These are phyloP conservation scores for Tachina grossa DNA, from an alignment of 2,888 invertebrate species.

Conservation along the genomic window DNA sequence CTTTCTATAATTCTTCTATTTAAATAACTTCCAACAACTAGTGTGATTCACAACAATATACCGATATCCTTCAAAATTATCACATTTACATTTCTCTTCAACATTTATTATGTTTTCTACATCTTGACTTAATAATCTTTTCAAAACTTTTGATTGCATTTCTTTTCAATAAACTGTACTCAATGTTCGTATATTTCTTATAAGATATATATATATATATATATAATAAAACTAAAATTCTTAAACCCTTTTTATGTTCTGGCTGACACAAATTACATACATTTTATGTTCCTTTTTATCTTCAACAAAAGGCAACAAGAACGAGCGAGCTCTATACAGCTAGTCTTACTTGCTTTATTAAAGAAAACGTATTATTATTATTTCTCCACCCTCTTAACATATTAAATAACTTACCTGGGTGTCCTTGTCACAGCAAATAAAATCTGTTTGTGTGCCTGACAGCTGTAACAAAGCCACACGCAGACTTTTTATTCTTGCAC, in stretches of 20 bases:
- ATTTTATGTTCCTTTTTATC: neutral
- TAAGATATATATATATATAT: too few species aligned
- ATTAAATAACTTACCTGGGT: conserved; percentile 37
- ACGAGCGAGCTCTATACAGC: neutral
- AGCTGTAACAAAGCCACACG: too few species aligned
- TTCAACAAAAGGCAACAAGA: conserved; percentile 7
- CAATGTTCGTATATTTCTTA: neutral
- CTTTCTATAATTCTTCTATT: neutral
- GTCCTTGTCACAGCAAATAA: conserved; percentile 37
- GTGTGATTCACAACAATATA: too few species aligned
- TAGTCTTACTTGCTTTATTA: conserved; percentile 8
- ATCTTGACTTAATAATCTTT: neutral
- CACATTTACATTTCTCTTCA: neutral
- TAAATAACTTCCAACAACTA: too few species aligned
- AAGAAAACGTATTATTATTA: neutral
- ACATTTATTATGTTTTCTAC: neutral
- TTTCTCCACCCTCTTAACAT: neutral
- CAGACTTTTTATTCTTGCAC: too few species aligned
- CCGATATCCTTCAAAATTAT: too few species aligned
- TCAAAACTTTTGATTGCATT: neutral
- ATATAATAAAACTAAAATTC: conserved; percentile 17
- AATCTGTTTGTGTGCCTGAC: neutral
- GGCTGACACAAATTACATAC: conserved; percentile 23
- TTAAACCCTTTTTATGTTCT: conserved; percentile 31
- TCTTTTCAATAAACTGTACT: conserved; percentile 15